Evolutionary conservation across 2,113 vertebrate species (phyloP), one percentile per base, ranked within the genome.

Genomic region (Oostethus manadensis): DNA sequence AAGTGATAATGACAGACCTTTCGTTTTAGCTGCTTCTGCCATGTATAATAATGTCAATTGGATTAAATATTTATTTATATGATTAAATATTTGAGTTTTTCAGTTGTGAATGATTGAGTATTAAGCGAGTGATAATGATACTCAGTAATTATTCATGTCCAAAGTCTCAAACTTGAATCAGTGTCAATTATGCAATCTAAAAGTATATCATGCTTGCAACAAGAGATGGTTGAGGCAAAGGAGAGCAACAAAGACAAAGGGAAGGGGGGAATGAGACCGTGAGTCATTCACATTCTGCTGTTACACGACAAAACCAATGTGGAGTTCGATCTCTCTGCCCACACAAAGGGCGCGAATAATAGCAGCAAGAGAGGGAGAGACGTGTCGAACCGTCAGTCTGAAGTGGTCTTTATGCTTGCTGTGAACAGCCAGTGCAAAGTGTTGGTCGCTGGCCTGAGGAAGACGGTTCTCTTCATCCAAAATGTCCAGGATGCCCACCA

Each of bases 401-500:
- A 99, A 99, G 84, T 99, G 97, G 58, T 98, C 92, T 82, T 94
- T 98, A 80, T 99, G 96, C 57, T 99, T 97, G 78, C 89, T 93
- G 81, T 99, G 97, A 68, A 99, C 87, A 1, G 82, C 87, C 22
- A 93, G 84, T 8, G 94, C 90, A 71, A 99, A 99, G 81, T 99
- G 96, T 21, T 95, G 97, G 83, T 99, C 97, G 1, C 94, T 99
- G 62, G 96, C 82, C 43, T 98, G 96, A 10, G 97, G 97, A 60
- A 99, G 92, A n/a, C 96, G 93, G 71, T 96, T 99, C 88, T 99
- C 97, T 86, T 99, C 97, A 79, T 99, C 97, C 84, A 99, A 74
- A 84, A 99, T 98, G 82, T 99, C 96, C 82, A 99, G 84, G 60
- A 99, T 74, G 53, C 97, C 97, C 60, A 96, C 85, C 75, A 98